Percentiles rank a stretch among this genome's conserved stretches.
Conservation (phyloP, 2,113 vertebrate species). For the zebrafish (Danio rerio) region GRCz12tu NC_133193.1:31000001-31000500, state of each 20-base stretch:
- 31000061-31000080: constrained; percentile 7
- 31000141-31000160: neutral
- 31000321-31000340: constrained; percentile 7
- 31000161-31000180: neutral
- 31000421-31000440: neutral
- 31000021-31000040: constrained; percentile 57
- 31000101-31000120: constrained; percentile 16
- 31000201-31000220: constrained; percentile 20
- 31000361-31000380: constrained; percentile 53
- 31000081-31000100: constrained; percentile 32
- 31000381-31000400: constrained; percentile 50
- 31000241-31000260: constrained; percentile 13
- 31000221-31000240: constrained; percentile 24
- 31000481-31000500: neutral
- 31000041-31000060: constrained; percentile 48
- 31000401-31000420: constrained; percentile 34
- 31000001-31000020: constrained; percentile 21
- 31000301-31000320: constrained; percentile 43
- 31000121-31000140: neutral
- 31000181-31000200: constrained; percentile 10
- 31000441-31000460: neutral
- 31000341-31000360: constrained; percentile 56
- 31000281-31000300: constrained; percentile 8
- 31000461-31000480: neutral
- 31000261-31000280: constrained; percentile 24